These are phyloP conservation scores for Malthinus flaveolus DNA, from an alignment of 2,888 invertebrate species.

Conservation along the genomic window DNA sequence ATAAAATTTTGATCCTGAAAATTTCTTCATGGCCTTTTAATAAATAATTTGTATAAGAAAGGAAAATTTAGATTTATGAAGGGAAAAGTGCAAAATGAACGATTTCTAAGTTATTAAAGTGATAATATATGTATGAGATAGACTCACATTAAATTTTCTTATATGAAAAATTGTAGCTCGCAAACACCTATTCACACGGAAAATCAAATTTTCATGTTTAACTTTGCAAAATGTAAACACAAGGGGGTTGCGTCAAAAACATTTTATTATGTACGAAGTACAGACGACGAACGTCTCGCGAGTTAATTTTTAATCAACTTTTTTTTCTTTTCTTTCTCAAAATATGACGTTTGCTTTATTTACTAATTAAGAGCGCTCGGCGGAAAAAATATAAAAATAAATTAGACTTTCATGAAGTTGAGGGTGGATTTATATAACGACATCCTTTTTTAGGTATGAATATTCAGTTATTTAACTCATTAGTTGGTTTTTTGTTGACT, in stretches of 20 bases:
- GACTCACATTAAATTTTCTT: too few species aligned
- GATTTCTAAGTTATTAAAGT: too few species aligned
- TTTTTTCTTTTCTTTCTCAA: constrained; percentile 4
- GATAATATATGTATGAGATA: too few species aligned
- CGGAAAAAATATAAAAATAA: constrained; percentile 17
- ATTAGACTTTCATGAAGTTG: constrained; percentile 30
- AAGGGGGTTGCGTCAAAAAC: not conserved
- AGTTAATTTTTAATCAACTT: constrained; percentile 17
- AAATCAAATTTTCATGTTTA: constrained; percentile 7
- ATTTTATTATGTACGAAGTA: not conserved
- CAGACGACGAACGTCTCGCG: not conserved
- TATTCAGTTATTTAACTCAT: constrained; percentile 26
- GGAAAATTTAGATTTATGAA: too few species aligned
- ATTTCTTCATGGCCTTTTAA: too few species aligned
- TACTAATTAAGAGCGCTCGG: constrained; percentile 18
- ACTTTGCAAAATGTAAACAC: not conserved
- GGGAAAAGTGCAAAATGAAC: too few species aligned
- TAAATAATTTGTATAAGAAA: too few species aligned
- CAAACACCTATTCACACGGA: not conserved
- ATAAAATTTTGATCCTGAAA: too few species aligned
- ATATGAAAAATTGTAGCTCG: not conserved
- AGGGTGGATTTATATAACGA: constrained; percentile 18
- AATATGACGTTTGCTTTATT: constrained; percentile 19
- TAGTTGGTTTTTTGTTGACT: constrained; percentile 20
- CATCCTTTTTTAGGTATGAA: constrained; percentile 28